Conservation (phyloP, 2,888 invertebrate species). For the Athripsodes cinereus region DNA sequence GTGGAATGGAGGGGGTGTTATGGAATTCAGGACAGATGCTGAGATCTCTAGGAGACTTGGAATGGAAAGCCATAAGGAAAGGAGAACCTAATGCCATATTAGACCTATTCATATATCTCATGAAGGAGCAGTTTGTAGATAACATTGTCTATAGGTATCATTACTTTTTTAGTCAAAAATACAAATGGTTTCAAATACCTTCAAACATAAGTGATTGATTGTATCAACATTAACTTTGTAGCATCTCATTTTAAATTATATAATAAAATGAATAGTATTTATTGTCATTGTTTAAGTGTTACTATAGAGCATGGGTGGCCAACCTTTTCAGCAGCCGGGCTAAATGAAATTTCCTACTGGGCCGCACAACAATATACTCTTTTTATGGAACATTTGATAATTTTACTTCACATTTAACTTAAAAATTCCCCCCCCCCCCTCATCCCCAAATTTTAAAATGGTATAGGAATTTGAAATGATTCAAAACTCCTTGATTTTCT, state of each 20-base stretch:
- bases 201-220: too few relatives aligned
- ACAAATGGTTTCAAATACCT: neutral
- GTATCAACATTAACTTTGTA: too few relatives aligned
- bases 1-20: constrained; percentile 38
- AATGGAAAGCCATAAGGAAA: constrained; percentile 34
- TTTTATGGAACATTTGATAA: too few relatives aligned
- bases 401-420: neutral
- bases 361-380: too few relatives aligned
- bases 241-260: too few relatives aligned
- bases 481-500: too few relatives aligned
- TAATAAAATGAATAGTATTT: too few relatives aligned
- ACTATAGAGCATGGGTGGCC: too few relatives aligned
- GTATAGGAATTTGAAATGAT: too few relatives aligned
- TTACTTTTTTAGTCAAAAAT: neutral
- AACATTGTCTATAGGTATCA: constrained; percentile 39
- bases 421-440: neutral
- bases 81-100: constrained; percentile 39
- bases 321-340: too few relatives aligned
- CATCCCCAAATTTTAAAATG: too few relatives aligned
- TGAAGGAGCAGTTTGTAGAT: constrained; percentile 44
- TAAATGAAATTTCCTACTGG: neutral
- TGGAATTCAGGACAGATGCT: constrained; percentile 41
- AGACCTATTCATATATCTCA: constrained; percentile 41
- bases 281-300: too few relatives aligned
- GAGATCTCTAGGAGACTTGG: constrained; percentile 41